Evolutionary conservation across 2,113 vertebrate species (phyloP).

Genomic region (Illadopsis cleaveri): DNA sequence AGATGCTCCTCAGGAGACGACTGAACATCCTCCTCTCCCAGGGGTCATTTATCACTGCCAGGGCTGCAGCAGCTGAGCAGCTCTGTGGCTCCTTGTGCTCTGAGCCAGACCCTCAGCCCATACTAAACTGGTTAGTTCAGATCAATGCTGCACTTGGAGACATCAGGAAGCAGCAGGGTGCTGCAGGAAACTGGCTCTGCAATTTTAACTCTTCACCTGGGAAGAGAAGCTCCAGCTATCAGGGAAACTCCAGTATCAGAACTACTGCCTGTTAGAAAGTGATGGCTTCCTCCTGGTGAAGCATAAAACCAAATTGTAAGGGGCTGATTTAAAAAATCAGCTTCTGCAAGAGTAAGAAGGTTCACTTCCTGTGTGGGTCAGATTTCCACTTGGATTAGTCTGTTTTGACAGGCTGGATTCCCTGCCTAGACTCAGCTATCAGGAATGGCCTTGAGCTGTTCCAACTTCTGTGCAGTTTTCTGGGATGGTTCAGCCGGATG

Average conservation of each 20-base stretch:
- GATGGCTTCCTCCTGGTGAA: neutral
- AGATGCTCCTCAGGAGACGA: neutral
- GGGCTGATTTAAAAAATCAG: neutral
- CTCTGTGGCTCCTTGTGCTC: neutral
- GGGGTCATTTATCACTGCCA: neutral
- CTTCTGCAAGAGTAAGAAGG: neutral
- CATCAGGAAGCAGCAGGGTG: neutral
- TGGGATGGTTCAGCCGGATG: neutral
- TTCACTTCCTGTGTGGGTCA: neutral
- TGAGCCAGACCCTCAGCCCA: neutral
- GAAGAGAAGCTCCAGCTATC: neutral
- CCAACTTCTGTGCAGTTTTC: fast-evolving
- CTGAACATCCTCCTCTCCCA: neutral
- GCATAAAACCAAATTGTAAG: neutral
- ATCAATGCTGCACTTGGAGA: neutral
- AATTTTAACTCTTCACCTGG: neutral
- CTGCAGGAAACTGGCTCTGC: neutral
- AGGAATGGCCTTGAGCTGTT: neutral
- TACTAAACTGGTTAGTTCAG: neutral
- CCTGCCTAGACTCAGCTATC: neutral
- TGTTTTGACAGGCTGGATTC: neutral
- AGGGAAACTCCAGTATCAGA: neutral
- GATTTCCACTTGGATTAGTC: neutral
- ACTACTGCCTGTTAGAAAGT: neutral
- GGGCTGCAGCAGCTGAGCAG: neutral